Conservation (phyloP, 2,797 vertebrate genomes). For the Schizopygopsis pylzovi region DNA sequence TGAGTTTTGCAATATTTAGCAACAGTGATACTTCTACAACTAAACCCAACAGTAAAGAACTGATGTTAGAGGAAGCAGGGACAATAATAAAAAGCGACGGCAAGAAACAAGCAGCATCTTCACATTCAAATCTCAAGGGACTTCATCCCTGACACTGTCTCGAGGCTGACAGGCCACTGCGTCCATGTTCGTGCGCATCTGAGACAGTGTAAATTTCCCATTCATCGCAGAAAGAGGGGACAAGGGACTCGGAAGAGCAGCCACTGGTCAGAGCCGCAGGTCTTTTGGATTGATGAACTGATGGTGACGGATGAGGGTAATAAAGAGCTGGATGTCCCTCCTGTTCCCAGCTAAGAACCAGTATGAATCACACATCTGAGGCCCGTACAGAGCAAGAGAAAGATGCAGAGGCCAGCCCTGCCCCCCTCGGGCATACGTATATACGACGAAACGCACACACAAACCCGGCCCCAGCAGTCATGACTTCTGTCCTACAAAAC, state of each 20-base stretch:
- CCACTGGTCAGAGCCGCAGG: conserved; percentile 72
- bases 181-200: conserved; percentile 65
- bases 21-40: neutral
- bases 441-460: conserved; percentile 1
- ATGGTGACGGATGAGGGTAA: conserved; percentile 84
- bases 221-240: conserved; percentile 73
- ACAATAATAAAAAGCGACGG: neutral
- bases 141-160: conserved; percentile 25
- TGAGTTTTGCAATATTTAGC: neutral
- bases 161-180: conserved; percentile 25
- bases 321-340: conserved; percentile 83
- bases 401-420: conserved; percentile 32
- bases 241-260: conserved; percentile 60
- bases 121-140: conserved; percentile 11
- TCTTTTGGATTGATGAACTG: conserved; percentile 77
- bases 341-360: conserved; percentile 79
- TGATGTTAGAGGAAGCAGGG: neutral
- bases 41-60: conserved; percentile 2
- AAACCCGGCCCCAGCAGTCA: neutral
- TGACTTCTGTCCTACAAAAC: conserved; percentile 44
- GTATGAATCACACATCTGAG: conserved; percentile 81
- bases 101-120: conserved; percentile 16
- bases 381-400: conserved; percentile 65
- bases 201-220: conserved; percentile 75
- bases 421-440: neutral